A percentile compares a stretch with the other conserved stretches of the same genome.
phyloP scores from a whole-genome alignment of 2,888 invertebrate genomes.

The Eudasyphora cyanicolor region DNA sequence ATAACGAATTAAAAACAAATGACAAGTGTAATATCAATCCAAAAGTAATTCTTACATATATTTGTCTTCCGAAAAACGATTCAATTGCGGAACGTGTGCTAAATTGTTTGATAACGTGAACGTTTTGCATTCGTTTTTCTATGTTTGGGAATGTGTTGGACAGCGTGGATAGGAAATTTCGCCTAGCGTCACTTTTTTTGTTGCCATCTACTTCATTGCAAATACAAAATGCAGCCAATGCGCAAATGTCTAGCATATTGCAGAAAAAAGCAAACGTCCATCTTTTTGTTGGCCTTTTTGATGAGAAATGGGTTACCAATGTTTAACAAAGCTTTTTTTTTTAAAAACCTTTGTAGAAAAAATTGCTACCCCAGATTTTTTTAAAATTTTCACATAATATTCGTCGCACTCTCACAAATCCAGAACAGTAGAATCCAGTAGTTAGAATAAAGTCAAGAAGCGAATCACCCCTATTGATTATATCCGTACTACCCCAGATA shows the following conservation, averaged over 20 bases:
- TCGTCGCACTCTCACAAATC: no score
- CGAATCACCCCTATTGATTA: no score
- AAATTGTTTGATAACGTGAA: slow-evolving; percentile 25
- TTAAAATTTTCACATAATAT: no score
- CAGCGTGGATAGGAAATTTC: slow-evolving; percentile 33
- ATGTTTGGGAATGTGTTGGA: slow-evolving; percentile 32
- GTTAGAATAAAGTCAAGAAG: no score
- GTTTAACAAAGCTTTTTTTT: no score
- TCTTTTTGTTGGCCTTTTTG: slow-evolving; percentile 53
- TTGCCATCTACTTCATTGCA: slow-evolving; percentile 29
- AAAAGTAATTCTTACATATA: slow-evolving; percentile 53
- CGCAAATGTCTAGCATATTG: slow-evolving; percentile 55
- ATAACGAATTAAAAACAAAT: no score
- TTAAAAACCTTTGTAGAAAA: no score
- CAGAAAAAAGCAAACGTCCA: slow-evolving; percentile 58
- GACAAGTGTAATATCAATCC: slow-evolving; percentile 36
- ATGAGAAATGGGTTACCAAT: slow-evolving; percentile 52
- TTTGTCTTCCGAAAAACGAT: slow-evolving; percentile 51
- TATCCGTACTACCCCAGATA: no score
- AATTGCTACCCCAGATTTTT: no score
- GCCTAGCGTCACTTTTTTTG: slow-evolving; percentile 23
- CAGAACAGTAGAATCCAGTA: no score
- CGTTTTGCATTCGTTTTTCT: slow-evolving; percentile 43
- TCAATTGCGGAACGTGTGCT: slow-evolving; percentile 39
- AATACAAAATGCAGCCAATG: slow-evolving; percentile 38